These are phyloP conservation scores for Artemia franciscana DNA, from an alignment of 1,140 invertebrate genomes.

Conservation along the genomic window DNA sequence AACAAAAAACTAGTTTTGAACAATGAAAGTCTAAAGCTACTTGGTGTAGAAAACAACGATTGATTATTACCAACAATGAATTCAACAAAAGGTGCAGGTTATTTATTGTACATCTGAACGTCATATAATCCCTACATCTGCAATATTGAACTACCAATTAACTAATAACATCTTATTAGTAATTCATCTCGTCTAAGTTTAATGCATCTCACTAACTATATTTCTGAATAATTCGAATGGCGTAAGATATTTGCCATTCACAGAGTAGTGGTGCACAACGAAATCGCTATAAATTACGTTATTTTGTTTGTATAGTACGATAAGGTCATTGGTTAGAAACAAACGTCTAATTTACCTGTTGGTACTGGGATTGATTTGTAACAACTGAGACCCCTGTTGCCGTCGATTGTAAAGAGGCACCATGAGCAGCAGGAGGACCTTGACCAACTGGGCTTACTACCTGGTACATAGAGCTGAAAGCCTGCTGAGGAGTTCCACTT, in stretches of 20 bases:
- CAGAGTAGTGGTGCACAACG: neutral
- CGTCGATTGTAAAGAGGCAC: neutral
- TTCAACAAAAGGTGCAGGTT: too few relatives aligned
- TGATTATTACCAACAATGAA: too few relatives aligned
- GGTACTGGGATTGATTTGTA: neutral
- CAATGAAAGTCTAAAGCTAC: too few relatives aligned
- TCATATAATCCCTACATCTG: too few relatives aligned
- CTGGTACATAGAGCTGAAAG: neutral
- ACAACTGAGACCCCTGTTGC: neutral
- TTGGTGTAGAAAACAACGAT: too few relatives aligned
- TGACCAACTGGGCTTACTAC: neutral
- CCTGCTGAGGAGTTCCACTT: neutral
- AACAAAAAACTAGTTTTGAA: too few relatives aligned
- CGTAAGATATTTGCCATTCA: neutral
- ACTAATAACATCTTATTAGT: too few relatives aligned
- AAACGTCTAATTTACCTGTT: neutral
- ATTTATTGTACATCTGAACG: too few relatives aligned
- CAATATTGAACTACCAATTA: too few relatives aligned
- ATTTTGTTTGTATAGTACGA: neutral
- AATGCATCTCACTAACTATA: too few relatives aligned
- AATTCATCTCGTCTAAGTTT: too few relatives aligned
- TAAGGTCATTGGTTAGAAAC: neutral
- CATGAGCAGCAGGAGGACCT: neutral
- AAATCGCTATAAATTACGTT: neutral
- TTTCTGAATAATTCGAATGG: too few relatives aligned